Evolutionary conservation across 2,113 vertebrate genomes (phyloP).

Genomic region (Bambusicola thoracicus): DNA sequence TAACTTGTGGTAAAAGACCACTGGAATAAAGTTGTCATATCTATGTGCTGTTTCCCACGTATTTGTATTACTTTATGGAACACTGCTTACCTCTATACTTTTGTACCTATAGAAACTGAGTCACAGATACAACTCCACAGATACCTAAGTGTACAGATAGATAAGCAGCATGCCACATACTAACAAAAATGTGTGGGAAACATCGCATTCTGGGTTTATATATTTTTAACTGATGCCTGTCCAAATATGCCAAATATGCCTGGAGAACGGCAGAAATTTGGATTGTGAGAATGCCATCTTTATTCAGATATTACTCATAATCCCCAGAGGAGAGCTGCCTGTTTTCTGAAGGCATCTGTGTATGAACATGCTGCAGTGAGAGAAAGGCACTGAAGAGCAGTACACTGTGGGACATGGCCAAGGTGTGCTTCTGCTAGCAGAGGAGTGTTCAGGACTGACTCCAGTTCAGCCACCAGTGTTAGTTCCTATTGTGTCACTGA

Average conservation of each 20-base stretch:
- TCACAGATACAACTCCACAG: neutral
- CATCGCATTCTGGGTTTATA: neutral
- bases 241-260: neutral
- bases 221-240: neutral
- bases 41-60: accelerated
- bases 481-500: neutral
- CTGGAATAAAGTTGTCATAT: neutral
- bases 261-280: neutral
- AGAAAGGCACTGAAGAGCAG: neutral
- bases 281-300: neutral
- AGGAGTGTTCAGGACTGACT: neutral
- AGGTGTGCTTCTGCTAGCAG: neutral
- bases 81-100: neutral
- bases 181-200: neutral
- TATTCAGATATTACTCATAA: neutral
- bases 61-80: neutral
- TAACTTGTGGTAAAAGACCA: neutral
- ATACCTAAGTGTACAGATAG: neutral
- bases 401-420: neutral
- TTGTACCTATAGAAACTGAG: neutral
- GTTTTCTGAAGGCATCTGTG: neutral
- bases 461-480: neutral
- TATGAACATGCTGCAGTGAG: neutral
- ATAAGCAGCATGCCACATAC: neutral
- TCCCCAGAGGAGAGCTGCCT: neutral